Evolutionary conservation across 2,113 vertebrate genomes (phyloP).

Genomic region (Xyliphius kryptos): DNA sequence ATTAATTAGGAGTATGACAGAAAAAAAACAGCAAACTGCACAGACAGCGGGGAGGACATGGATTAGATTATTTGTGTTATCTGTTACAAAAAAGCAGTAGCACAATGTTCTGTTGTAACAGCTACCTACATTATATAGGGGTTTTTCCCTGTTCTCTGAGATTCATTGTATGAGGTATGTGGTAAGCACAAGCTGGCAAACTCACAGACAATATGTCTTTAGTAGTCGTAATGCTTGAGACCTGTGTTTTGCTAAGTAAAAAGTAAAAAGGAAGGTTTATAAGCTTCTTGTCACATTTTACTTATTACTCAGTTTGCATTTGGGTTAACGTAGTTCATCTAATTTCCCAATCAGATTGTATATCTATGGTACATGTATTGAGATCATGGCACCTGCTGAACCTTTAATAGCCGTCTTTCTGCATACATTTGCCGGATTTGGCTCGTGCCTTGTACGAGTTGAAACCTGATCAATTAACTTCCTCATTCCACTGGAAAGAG

Average conservation of each 20-base stretch:
- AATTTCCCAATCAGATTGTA: no score
- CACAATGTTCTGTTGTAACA: no score
- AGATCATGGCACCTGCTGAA: neutral
- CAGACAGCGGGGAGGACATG: no score
- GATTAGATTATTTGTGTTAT: no score
- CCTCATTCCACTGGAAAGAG: constrained; percentile 35
- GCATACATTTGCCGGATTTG: neutral
- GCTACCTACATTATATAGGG: constrained; percentile 37
- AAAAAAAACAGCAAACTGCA: no score
- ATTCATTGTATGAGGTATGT: constrained; percentile 41
- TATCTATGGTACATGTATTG: neutral
- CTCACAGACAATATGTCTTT: constrained; percentile 51
- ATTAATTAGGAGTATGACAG: no score
- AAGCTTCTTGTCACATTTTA: no score
- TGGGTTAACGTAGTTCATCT: no score
- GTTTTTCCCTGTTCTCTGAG: constrained; percentile 53
- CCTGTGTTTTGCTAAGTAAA: constrained; percentile 46
- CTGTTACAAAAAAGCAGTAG: no score
- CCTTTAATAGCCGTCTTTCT: neutral
- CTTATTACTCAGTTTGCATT: no score
- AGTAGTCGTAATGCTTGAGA: constrained; percentile 49
- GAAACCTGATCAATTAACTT: constrained; percentile 40
- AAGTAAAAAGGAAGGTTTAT: neutral
- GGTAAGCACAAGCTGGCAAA: constrained; percentile 38
- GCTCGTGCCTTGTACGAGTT: neutral